Evolutionary conservation across 2,113 vertebrate species (phyloP), one percentile per base, ranked within the genome.

Genomic region (Atrichornis clamosus): DNA sequence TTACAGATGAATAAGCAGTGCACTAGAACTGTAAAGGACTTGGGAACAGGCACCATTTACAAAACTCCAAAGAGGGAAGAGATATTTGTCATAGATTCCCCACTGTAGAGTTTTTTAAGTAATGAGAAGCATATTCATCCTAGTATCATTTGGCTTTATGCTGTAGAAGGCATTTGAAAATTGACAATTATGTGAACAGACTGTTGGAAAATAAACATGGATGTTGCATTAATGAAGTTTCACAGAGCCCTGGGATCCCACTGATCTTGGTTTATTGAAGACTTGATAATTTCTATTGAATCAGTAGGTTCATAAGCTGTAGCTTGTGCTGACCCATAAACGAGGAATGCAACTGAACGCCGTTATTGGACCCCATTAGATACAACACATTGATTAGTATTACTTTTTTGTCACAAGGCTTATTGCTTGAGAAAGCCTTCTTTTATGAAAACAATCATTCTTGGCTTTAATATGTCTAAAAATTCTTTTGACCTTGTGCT

Each of bases 381-480:
- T 46, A 72, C 35, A 70, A 64, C 52, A 77, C 67, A 88, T 86
- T 80, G 79, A 93, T 96, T 88, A 86, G 44, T 41, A 77, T 59
- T 85, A 42, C 79, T 58, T 86, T 93, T 90, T 95, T 90, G 60
- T 83, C 68, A 67, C 55, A 77, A 84, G 28, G 80, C 35, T 95
- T 92, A 95, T 88, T 88, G 79, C 87, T 78, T 92, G 76, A 88
- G 85, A 81, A 92, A 73, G 24, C 24, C 42, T 86, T 80, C n/a
- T 72, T 82, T 95, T 92, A 94, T 95, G 92, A 95, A 96, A 93
- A 81, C 64, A 92, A 93, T 95, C 22, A 23, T 90, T 96, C 95
- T 90, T 94, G 33, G 33, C 72, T 83, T 46, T 78, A 91, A 60
- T 84, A 77, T 68, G 39, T 86, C 72, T 77, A 72, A 92, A 92